Evolutionary conservation across 2,888 invertebrate species (phyloP).

Genomic region (Dynastes grantii): DNA sequence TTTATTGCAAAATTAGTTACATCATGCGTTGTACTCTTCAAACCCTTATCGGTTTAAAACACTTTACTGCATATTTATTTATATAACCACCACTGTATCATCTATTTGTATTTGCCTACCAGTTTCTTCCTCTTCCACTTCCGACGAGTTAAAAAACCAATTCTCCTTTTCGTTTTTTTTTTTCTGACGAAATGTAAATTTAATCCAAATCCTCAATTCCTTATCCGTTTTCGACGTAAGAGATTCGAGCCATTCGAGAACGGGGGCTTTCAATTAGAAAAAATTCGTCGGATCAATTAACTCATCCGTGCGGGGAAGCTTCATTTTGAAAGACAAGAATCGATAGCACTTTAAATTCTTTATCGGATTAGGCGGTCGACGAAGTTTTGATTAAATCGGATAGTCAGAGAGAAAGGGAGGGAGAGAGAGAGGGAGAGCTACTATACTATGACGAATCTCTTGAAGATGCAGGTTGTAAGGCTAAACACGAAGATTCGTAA

Average conservation of each 20-base stretch:
- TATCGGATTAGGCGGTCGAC: conserved; percentile 34
- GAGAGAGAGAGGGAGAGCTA: neutral
- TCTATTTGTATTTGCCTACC: too few species aligned
- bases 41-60: too few species aligned
- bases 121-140: too few species aligned
- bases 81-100: too few species aligned
- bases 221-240: neutral
- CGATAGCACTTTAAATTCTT: conserved; percentile 43
- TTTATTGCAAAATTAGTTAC: too few species aligned
- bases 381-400: conserved; percentile 42
- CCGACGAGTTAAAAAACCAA: too few species aligned
- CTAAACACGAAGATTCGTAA: conserved; percentile 29
- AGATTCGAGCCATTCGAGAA: neutral
- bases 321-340: conserved; percentile 40
- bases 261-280: conserved; percentile 36
- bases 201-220: neutral
- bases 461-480: conserved; percentile 8
- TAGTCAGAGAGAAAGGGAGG: neutral
- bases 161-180: too few species aligned
- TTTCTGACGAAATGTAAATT: neutral
- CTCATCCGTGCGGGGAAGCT: conserved; percentile 14
- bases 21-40: too few species aligned
- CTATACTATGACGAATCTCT: conserved; percentile 8
- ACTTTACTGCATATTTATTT: too few species aligned
- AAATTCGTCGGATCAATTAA: conserved; percentile 42